Evolutionary conservation across 2,888 invertebrate genomes (phyloP), one percentile per base, ranked within the genome.

Genomic region (Lasioglossum zephyrum): DNA sequence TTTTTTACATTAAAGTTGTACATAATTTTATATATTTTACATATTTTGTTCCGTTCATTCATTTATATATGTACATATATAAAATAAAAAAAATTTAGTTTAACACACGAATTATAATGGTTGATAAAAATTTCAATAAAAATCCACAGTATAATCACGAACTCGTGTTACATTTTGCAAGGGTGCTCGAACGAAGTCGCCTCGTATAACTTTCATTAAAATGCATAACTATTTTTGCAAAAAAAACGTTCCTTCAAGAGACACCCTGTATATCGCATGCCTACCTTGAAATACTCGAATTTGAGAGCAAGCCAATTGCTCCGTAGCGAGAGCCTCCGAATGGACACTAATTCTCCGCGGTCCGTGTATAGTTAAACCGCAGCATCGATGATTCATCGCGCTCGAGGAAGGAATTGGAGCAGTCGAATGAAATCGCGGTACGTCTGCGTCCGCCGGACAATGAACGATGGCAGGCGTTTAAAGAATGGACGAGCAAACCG

Each of bases 401-500:
- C 22, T 22, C 41, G 41, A 41, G 22, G n/a, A 36, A 49, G 49
- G 49, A 70, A 70, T 53, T 16, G 53, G 22, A 36, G 41, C 70
- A n/a, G 39, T 69, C 31, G 75, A 63, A 16, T 22, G 49, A 63
- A 78, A 84, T 74, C 63, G 60, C 44, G 69, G 74, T 69, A 47
- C 74, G 78, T 76, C 73, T 41, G 77, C 70, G 78, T 84, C 77
- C 49, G 77, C 26, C 22, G 73, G 77, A 60, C 57, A 79, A 73
- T 66, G 53, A 72, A 75, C 47, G 44, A 49, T 44, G 49, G 22
- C 75, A 72, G 73, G 47, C 73, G 75, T 72, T 76, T 22, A 84
- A 73, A 79, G 53, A 75, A 72, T 60, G 78, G 75, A 78, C 63
- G 63, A 63, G 31, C 63, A 63, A 31, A n/a, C 57, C 78, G 70